These are phyloP conservation scores for Gibbula magus DNA, from an alignment of 2,888 invertebrate species.

Conservation along the genomic window DNA sequence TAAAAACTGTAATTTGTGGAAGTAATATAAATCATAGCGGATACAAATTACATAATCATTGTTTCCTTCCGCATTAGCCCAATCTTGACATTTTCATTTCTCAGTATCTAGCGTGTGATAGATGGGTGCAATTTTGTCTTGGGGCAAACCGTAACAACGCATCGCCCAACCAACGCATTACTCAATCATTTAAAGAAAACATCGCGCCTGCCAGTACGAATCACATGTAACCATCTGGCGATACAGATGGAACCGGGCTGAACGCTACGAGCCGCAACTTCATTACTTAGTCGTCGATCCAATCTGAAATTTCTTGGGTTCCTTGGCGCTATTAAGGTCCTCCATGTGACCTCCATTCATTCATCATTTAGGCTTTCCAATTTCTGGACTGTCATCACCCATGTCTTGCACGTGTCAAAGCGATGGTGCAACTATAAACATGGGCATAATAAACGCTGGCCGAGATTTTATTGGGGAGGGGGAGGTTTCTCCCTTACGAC, in stretches of 20 bases:
- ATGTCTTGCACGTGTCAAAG: conserved; percentile 35
- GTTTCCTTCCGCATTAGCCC: conserved; percentile 2
- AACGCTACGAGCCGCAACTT: conserved; percentile 4
- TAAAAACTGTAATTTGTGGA: conserved; percentile 5
- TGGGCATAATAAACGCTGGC: conserved; percentile 7
- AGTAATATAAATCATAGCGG: conserved; percentile 9
- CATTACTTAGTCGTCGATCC: conserved; percentile 40
- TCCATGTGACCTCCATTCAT: conserved; percentile 32
- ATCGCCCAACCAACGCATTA: conserved; percentile 19
- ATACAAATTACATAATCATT: conserved; percentile 22
- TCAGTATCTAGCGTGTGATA: conserved; percentile 16
- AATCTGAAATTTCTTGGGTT: conserved; percentile 35
- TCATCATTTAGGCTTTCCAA: conserved; percentile 36
- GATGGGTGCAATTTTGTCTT: conserved; percentile 20
- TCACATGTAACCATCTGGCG: conserved; percentile 21
- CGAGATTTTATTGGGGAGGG: conserved; percentile 4
- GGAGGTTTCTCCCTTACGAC: background rate
- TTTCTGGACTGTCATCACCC: conserved; percentile 36
- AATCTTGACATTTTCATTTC: conserved; percentile 21
- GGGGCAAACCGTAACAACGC: conserved; percentile 18
- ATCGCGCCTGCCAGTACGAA: conserved; percentile 5
- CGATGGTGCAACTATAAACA: conserved; percentile 16
- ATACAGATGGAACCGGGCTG: background rate
- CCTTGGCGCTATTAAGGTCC: conserved; percentile 33
- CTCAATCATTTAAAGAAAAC: conserved; percentile 22